Evolutionary conservation across 2,113 vertebrate genomes (phyloP).

Genomic region (Eublepharis macularius): DNA sequence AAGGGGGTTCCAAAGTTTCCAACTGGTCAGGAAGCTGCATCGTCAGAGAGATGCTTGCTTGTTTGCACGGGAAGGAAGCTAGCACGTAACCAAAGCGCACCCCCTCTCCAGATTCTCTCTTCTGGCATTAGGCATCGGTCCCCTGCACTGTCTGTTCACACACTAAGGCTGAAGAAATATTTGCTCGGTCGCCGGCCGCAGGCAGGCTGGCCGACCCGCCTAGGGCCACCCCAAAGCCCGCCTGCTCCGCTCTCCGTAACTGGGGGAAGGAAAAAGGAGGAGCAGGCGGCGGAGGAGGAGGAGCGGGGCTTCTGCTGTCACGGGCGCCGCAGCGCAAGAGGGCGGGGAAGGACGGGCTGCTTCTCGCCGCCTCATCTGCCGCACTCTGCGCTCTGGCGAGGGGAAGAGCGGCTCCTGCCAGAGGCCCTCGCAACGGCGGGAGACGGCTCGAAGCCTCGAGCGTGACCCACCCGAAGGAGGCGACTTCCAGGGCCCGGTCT

Average conservation of each 20-base stretch:
- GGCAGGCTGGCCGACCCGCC: background rate
- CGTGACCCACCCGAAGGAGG: rapidly evolving
- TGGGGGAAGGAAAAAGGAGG: too few relatives aligned
- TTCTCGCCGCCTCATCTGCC: background rate
- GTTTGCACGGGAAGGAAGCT: too few relatives aligned
- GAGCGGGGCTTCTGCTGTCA: background rate
- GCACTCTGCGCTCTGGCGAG: too few relatives aligned
- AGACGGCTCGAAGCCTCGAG: background rate
- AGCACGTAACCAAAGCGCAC: background rate
- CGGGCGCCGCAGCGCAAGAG: background rate
- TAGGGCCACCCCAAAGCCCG: background rate
- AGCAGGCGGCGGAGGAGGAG: background rate
- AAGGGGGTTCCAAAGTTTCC: too few relatives aligned
- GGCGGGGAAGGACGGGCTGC: background rate
- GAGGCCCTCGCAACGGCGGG: background rate
- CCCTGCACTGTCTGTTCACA: too few relatives aligned
- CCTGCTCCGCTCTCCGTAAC: too few relatives aligned
- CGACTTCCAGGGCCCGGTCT: background rate
- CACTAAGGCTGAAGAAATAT: background rate
- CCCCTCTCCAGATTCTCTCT: too few relatives aligned
- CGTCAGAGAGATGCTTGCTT: background rate
- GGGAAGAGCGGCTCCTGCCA: background rate
- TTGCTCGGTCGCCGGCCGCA: background rate
- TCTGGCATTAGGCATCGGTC: too few relatives aligned
- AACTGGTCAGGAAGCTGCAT: background rate